Conservation (phyloP, 1,140 invertebrate genomes). For the Pachyrhynchus sulphureomaculatus region DNA sequence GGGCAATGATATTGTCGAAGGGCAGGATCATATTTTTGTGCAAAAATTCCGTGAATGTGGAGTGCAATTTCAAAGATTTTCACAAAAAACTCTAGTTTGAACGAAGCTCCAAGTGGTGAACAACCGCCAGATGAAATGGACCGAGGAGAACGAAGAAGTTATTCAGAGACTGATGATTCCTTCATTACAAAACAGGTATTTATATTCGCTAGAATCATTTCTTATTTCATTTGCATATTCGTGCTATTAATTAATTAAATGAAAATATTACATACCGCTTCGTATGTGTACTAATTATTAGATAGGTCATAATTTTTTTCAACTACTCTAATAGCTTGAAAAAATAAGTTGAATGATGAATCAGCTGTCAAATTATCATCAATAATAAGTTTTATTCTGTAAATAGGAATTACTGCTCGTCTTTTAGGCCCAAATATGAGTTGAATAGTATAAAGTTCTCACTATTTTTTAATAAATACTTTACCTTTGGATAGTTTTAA, state of each 20-base stretch:
- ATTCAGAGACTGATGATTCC: conserved; percentile 35
- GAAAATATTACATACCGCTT: too few species aligned
- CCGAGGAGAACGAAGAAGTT: conserved; percentile 29
- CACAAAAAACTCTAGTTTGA: conserved; percentile 36
- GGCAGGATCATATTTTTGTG: conserved; percentile 31
- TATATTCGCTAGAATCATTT: neutral
- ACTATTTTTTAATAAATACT: too few species aligned
- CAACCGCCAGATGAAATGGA: conserved; percentile 33
- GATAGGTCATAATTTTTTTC: too few species aligned
- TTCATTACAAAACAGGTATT: conserved; percentile 40
- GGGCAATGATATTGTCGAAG: conserved; percentile 42
- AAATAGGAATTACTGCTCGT: too few species aligned
- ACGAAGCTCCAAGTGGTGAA: conserved; percentile 30
- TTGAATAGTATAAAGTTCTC: too few species aligned
- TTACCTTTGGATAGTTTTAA: too few species aligned
- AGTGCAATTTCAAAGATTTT: conserved; percentile 44
- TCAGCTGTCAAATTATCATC: conserved; percentile 1
- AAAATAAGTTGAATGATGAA: conserved; percentile 1
- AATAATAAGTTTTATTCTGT: too few species aligned
- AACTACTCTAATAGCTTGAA: neutral
- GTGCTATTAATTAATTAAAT: neutral
- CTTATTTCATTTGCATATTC: neutral
- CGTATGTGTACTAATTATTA: too few species aligned
- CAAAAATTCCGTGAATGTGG: conserved; percentile 41
- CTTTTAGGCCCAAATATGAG: too few species aligned